Conservation (phyloP, 2,113 vertebrate species). For the Engraulis encrasicolus region DNA sequence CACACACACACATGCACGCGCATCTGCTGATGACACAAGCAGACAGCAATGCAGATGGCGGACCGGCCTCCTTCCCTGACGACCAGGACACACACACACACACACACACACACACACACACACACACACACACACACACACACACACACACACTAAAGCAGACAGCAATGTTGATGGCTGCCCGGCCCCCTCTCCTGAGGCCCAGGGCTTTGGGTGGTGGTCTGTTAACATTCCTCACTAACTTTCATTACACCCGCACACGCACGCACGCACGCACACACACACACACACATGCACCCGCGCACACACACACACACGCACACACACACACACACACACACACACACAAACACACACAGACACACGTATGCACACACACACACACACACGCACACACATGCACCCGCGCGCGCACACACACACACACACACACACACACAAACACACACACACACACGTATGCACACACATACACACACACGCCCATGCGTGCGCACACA, state of each 20-base stretch:
- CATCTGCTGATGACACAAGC: conserved; percentile 11
- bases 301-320: not conserved
- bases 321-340: not conserved
- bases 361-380: not conserved
- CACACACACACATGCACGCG: no score
- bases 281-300: conserved; percentile 13
- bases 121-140: no score
- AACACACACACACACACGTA: not conserved
- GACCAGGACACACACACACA: no score
- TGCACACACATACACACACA: not conserved
- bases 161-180: not conserved
- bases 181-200: not conserved
- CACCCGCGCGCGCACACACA: not conserved
- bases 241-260: not conserved
- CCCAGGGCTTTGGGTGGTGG: conserved; percentile 30
- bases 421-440: not conserved
- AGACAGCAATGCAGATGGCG: conserved; percentile 11
- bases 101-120: no score
- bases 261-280: conserved; percentile 17
- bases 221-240: conserved; percentile 38
- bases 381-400: not conserved
- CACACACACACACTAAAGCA: no score
- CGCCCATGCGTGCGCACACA: no score
- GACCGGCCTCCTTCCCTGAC: not conserved
- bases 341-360: not conserved